Evolutionary conservation across 2,888 invertebrate genomes (phyloP).

Genomic region (Tetanocera ferruginea): DNA sequence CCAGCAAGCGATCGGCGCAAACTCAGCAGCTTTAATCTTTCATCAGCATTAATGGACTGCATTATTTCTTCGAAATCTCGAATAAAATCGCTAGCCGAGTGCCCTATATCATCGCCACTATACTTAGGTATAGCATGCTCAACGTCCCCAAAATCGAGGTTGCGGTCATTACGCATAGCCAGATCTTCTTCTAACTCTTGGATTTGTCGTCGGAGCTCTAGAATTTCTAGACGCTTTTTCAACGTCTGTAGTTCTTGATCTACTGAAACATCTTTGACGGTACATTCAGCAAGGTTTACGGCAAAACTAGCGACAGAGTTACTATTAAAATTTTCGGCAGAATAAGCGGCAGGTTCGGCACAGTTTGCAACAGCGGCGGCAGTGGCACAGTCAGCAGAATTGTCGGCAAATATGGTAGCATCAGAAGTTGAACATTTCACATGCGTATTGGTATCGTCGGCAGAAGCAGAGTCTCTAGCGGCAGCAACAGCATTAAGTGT

Average conservation of each 20-base stretch:
- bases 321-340: too few relatives aligned
- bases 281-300: neutral
- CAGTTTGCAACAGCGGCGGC: too few relatives aligned
- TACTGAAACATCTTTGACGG: neutral
- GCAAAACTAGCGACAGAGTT: slow-evolving; percentile 15
- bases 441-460: too few relatives aligned
- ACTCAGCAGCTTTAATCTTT: neutral
- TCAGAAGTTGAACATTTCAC: too few relatives aligned
- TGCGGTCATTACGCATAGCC: too few relatives aligned
- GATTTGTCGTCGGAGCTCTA: neutral
- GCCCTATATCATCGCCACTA: slow-evolving; percentile 7
- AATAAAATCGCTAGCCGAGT: neutral
- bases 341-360: too few relatives aligned
- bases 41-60: neutral
- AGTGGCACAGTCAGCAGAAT: too few relatives aligned
- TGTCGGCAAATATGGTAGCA: too few relatives aligned
- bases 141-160: too few relatives aligned
- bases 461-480: too few relatives aligned
- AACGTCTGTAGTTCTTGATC: neutral
- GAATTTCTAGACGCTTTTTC: neutral
- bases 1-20: neutral
- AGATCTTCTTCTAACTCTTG: neutral
- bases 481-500: too few relatives aligned
- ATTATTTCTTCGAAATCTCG: slow-evolving; percentile 21
- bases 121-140: slow-evolving; percentile 21